Conservation (phyloP, 2,888 invertebrate species). For the Hirtodrosophila trivittata region DNA sequence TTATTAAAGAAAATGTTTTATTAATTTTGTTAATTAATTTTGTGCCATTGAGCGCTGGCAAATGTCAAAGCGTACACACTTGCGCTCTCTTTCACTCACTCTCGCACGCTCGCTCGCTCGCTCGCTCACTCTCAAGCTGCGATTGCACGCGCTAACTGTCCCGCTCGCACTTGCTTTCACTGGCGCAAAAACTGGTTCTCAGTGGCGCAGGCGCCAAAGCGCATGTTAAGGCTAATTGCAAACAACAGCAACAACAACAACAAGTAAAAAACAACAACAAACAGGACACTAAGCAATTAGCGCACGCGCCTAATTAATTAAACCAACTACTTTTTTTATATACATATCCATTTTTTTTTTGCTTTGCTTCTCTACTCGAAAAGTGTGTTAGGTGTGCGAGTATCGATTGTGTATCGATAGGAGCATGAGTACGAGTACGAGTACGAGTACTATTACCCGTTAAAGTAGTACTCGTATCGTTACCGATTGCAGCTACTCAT, state of each 20-base stretch:
- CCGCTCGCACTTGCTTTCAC: conserved; percentile 32
- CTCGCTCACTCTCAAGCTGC: neutral
- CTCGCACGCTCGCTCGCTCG: neutral
- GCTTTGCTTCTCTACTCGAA: conserved; percentile 6
- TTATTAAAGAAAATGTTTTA: conserved; percentile 67
- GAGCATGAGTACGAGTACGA: no score
- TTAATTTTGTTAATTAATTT: conserved; percentile 78
- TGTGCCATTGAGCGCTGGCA: conserved; percentile 59
- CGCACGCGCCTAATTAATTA: conserved; percentile 69
- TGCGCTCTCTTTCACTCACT: conserved; percentile 10
- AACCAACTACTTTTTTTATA: conserved; percentile 14
- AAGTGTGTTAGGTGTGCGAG: conserved; percentile 24
- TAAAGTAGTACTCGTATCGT: no score
- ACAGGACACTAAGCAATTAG: conserved; percentile 61
- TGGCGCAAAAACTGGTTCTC: conserved; percentile 56
- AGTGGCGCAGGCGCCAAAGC: conserved; percentile 71
- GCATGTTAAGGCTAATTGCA: conserved; percentile 73
- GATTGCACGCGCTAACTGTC: neutral
- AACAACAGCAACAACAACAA: conserved; percentile 36
- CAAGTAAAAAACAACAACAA: conserved; percentile 30
- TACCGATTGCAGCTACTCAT: conserved; percentile 4
- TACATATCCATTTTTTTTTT: neutral
- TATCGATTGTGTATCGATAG: conserved; percentile 11
- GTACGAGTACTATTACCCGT: no score
- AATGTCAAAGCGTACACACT: conserved; percentile 64